Evolutionary conservation across 2,113 vertebrate species (phyloP).

Genomic region (Trogon surrucura): DNA sequence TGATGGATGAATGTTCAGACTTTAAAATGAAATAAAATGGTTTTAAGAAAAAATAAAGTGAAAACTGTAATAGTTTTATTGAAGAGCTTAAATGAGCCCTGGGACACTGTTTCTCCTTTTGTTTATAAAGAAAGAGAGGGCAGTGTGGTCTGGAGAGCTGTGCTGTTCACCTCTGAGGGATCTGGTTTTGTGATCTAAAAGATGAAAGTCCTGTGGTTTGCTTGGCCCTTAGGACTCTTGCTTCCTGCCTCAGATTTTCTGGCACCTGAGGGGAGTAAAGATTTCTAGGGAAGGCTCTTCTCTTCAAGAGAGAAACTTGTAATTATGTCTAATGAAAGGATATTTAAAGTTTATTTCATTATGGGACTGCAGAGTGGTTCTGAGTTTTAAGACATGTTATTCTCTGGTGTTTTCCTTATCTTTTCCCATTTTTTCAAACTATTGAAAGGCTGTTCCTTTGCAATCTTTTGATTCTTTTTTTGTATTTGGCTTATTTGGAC

Average conservation of each 20-base stretch:
- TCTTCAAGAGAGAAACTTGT: background rate
- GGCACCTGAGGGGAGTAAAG: background rate
- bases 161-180: background rate
- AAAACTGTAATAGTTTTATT: background rate
- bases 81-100: background rate
- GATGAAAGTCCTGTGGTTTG: background rate
- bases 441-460: constrained; percentile 34
- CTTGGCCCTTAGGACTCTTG: background rate
- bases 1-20: background rate
- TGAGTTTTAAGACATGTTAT: background rate
- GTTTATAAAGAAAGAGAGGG: background rate
- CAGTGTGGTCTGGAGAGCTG: background rate
- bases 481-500: constrained; percentile 6
- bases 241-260: background rate
- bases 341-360: background rate
- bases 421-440: background rate
- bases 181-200: background rate
- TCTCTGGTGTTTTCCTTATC: background rate
- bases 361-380: background rate
- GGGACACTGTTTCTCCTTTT: background rate
- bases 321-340: background rate
- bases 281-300: background rate
- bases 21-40: background rate
- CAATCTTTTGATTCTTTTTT: background rate
- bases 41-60: background rate